Percentiles rank a stretch among this genome's conserved stretches.
Conservation (phyloP, 2,113 vertebrate genomes). For the Condylura cristata region DNA sequence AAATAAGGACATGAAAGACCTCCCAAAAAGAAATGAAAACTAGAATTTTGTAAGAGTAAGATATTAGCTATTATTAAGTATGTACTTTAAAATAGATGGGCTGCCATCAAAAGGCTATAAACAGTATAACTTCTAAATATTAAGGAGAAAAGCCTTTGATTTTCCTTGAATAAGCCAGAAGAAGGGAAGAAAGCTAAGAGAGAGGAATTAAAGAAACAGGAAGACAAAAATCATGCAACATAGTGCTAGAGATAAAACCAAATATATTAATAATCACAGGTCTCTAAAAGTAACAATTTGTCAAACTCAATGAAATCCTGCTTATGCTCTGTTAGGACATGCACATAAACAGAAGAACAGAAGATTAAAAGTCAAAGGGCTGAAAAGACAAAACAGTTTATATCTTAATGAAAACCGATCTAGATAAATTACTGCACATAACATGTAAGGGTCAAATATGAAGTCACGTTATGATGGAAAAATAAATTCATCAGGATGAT, state of each 20-base stretch:
- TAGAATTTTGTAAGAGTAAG: not conserved
- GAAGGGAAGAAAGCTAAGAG: not conserved
- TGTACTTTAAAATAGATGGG: not conserved
- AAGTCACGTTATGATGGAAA: not conserved
- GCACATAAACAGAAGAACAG: not conserved
- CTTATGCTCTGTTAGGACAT: not conserved
- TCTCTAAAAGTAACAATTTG: not conserved
- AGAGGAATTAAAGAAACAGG: not conserved
- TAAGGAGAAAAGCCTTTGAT: not conserved
- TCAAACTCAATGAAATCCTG: not conserved
- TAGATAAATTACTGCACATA: not conserved
- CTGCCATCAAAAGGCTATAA: not conserved
- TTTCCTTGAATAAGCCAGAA: not conserved
- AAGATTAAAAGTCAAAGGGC: not conserved
- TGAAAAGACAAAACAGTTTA: not conserved
- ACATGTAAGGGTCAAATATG: not conserved
- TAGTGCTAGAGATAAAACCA: not conserved
- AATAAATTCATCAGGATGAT: not conserved
- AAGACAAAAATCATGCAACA: not conserved
- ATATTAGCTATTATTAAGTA: not conserved
- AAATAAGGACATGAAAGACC: not conserved
- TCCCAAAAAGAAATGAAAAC: not conserved
- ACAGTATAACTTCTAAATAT: not conserved
- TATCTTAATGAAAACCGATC: not conserved
- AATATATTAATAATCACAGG: not conserved